phyloP scores from a whole-genome alignment of 2,888 invertebrate species.

The Imbricaverruca yamaguchii region DNA sequence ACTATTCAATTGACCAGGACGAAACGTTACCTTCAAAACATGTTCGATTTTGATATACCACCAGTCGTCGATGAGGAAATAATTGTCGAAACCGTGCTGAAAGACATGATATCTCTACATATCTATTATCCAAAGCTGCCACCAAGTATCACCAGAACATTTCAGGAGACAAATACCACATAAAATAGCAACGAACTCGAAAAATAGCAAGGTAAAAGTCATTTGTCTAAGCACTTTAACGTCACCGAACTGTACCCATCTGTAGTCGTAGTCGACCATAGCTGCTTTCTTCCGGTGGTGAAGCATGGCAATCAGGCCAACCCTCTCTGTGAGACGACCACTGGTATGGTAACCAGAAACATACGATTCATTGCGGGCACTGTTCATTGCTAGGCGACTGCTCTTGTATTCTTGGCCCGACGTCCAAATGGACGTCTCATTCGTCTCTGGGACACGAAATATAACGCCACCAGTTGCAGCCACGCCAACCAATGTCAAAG shows the following conservation, averaged over 20 bases:
- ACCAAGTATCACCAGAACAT: neutral
- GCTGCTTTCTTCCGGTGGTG: neutral
- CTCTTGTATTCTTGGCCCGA: too few relatives aligned
- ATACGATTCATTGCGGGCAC: neutral
- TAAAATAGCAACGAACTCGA: neutral
- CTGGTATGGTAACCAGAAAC: neutral
- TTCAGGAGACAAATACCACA: neutral
- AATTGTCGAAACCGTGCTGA: too few relatives aligned
- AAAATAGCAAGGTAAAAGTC: neutral
- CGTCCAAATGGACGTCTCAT: neutral
- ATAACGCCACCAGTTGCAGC: neutral
- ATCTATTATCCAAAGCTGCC: neutral
- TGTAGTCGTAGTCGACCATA: conserved; percentile 4
- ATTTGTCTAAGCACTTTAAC: neutral
- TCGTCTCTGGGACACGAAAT: neutral
- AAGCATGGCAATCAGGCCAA: neutral
- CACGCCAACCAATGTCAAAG: neutral
- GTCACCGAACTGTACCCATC: neutral
- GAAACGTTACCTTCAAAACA: too few relatives aligned
- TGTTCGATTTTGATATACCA: too few relatives aligned
- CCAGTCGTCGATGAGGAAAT: too few relatives aligned
- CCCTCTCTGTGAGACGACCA: neutral
- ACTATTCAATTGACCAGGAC: too few relatives aligned
- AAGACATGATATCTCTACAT: neutral
- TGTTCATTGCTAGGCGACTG: too few relatives aligned